Evolutionary conservation across 2,888 invertebrate genomes (phyloP).

Genomic region (Rhogogaster chlorosoma): DNA sequence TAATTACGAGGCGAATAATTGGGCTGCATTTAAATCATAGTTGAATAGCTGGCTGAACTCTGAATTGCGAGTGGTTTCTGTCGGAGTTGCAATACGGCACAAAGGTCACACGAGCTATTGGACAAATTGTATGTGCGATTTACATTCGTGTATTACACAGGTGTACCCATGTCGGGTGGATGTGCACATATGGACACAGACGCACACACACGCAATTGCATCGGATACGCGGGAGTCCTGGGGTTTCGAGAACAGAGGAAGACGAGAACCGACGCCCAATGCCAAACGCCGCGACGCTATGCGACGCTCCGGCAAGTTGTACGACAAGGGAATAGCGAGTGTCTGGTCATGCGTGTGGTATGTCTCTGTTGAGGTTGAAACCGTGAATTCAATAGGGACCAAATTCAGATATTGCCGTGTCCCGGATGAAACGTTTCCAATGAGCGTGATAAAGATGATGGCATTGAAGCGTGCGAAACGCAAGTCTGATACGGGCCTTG

Average conservation of each 20-base stretch:
- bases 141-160: neutral
- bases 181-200: neutral
- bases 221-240: neutral
- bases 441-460: conserved; percentile 32
- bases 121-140: conserved; percentile 21
- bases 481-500: neutral
- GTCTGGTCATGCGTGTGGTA: conserved; percentile 45
- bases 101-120: neutral
- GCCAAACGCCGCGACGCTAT: neutral
- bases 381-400: conserved; percentile 45
- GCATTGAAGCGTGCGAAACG: neutral
- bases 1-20: conserved; percentile 15
- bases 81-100: neutral
- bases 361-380: conserved; percentile 37
- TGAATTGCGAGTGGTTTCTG: conserved; percentile 26
- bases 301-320: conserved; percentile 35
- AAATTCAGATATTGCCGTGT: conserved; percentile 45
- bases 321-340: conserved; percentile 46
- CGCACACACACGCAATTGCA: neutral
- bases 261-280: conserved; percentile 7
- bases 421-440: conserved; percentile 36
- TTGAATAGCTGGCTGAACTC: conserved; percentile 28
- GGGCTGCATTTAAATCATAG: conserved; percentile 17
- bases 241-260: neutral
- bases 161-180: neutral